Conservation (phyloP, 2,113 vertebrate species). For the Columba livia region DNA sequence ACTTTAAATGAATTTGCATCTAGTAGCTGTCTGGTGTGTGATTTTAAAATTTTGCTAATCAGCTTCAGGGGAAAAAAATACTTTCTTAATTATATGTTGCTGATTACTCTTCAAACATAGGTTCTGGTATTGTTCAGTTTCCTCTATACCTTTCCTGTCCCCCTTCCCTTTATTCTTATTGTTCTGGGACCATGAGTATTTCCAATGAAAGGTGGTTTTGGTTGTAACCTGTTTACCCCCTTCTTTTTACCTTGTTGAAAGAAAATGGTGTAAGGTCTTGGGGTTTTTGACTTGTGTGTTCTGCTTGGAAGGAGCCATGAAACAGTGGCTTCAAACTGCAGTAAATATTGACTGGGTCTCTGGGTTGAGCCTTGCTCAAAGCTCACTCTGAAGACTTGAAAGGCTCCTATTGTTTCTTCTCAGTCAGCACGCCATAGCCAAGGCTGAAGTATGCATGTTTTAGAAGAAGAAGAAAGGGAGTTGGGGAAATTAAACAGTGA, state of each 20-base stretch:
- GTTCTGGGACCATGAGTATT: neutral
- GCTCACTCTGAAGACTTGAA: conserved; percentile 76
- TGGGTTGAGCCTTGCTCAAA: conserved; percentile 62
- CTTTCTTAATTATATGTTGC: conserved; percentile 22
- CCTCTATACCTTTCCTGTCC: neutral
- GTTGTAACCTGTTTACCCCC: conserved; percentile 20
- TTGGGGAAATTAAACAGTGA: conserved; percentile 50
- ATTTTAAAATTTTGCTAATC: conserved; percentile 18
- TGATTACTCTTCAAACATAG: conserved; percentile 6
- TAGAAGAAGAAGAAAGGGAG: conserved; percentile 73
- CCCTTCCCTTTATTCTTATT: neutral
- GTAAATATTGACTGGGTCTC: conserved; percentile 77
- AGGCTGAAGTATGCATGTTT: conserved; percentile 82
- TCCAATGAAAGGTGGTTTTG: conserved; percentile 34
- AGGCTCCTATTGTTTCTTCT: conserved; percentile 84
- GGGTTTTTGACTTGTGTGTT: conserved; percentile 22
- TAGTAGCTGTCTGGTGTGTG: neutral
- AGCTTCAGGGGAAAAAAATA: neutral
- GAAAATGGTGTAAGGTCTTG: conserved; percentile 13
- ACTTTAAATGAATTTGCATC: conserved; percentile 1
- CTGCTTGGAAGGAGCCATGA: conserved; percentile 61
- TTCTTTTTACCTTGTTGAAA: conserved; percentile 1
- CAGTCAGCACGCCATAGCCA: conserved; percentile 76
- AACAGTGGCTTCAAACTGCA: conserved; percentile 66
- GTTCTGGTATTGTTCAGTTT: neutral